Evolutionary conservation across 92 coral and sea anemone genomes (phyloP).

Genomic region (Palythoa grandiflora): DNA sequence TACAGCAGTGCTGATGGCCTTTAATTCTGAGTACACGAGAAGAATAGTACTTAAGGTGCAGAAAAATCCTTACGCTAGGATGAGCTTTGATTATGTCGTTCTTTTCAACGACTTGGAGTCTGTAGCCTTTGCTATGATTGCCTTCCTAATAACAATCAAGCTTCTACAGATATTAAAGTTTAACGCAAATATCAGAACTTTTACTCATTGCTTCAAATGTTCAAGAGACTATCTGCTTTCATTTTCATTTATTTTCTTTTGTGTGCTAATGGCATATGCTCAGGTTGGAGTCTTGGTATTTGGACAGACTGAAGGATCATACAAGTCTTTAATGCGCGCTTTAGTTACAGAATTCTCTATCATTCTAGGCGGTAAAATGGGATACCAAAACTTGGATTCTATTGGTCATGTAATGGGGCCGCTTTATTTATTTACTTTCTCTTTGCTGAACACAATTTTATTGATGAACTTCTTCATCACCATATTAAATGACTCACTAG

Average conservation of each 20-base stretch:
- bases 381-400: constrained; percentile 22
- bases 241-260: constrained; percentile 17
- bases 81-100: constrained; percentile 41
- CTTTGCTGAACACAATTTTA: constrained; percentile 16
- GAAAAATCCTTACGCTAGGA: constrained; percentile 28
- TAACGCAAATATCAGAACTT: constrained; percentile 30
- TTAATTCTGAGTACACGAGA: constrained; percentile 34
- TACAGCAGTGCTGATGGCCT: not conserved
- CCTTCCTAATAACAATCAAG: constrained; percentile 26
- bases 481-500: constrained; percentile 20
- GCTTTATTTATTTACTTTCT: constrained; percentile 23
- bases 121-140: constrained; percentile 33
- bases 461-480: constrained; percentile 42
- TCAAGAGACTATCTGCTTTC: constrained; percentile 1
- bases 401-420: constrained; percentile 34
- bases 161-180: constrained; percentile 21
- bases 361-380: constrained; percentile 36
- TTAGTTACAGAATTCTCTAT: constrained; percentile 9
- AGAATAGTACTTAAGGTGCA: constrained; percentile 19
- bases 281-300: constrained; percentile 35
- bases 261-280: constrained; percentile 38
- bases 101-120: constrained; percentile 27
- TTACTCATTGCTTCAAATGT: constrained; percentile 14
- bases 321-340: constrained; percentile 15
- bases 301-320: constrained; percentile 22